Evolutionary conservation across 2,888 invertebrate genomes (phyloP).

Genomic region (Morpho helenor): DNA sequence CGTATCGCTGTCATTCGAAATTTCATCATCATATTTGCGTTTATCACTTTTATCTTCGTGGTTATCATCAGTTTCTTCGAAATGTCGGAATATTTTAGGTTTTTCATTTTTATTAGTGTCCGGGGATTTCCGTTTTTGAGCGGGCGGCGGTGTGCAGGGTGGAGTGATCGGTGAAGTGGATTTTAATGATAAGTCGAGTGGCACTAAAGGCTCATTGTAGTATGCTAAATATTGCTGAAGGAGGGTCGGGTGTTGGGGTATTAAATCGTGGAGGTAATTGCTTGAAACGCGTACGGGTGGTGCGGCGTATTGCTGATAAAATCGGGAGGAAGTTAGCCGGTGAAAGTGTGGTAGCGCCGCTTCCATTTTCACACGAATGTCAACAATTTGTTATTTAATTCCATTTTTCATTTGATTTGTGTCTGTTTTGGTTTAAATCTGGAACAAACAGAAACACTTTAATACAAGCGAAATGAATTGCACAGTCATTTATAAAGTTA

Average conservation of each 20-base stretch:
- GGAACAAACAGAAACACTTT: conserved; percentile 35
- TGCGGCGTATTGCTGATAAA: conserved; percentile 66
- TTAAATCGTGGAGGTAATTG: conserved; percentile 64
- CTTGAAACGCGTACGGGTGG: conserved; percentile 60
- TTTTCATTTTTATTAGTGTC: conserved; percentile 57
- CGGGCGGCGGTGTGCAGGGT: conserved; percentile 86
- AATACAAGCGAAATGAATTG: not conserved
- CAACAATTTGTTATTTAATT: not conserved
- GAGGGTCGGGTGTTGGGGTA: conserved; percentile 66
- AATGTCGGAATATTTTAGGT: conserved; percentile 66
- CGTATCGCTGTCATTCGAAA: conserved; percentile 62
- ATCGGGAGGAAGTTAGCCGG: conserved; percentile 57
- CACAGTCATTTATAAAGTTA: not conserved
- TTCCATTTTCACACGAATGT: conserved; percentile 50
- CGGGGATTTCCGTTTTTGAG: conserved; percentile 68
- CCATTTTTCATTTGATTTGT: conserved; percentile 19
- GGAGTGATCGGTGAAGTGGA: conserved; percentile 86
- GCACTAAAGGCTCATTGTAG: conserved; percentile 81
- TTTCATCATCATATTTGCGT: conserved; percentile 53
- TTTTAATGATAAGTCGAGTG: conserved; percentile 88
- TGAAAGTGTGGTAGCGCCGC: conserved; percentile 67
- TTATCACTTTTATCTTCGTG: conserved; percentile 48
- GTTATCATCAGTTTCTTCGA: conserved; percentile 52
- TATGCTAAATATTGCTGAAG: conserved; percentile 79
- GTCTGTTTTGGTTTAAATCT: conserved; percentile 31